Evolutionary conservation across 2,113 vertebrate genomes (phyloP).

Genomic region (Nematolebias whitei): DNA sequence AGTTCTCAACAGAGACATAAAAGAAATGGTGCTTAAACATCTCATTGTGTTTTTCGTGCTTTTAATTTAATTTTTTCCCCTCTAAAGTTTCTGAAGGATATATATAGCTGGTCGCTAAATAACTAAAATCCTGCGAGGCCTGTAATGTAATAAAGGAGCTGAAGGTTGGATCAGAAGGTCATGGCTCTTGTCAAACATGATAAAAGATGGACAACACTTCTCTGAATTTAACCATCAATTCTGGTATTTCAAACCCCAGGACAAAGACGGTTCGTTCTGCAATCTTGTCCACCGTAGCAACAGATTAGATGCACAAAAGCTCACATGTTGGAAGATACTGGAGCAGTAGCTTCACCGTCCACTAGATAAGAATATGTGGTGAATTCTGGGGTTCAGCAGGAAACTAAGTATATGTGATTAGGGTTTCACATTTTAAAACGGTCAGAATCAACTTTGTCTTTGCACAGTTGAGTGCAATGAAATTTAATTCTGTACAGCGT

Average conservation of each 20-base stretch:
- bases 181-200: slow-evolving; percentile 2
- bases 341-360: background rate
- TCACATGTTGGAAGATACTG: background rate
- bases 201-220: slow-evolving; percentile 11
- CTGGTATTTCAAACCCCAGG: slow-evolving; percentile 1
- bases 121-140: background rate
- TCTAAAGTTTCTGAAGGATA: slow-evolving; percentile 16
- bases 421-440: no score
- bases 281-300: background rate
- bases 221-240: slow-evolving; percentile 11
- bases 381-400: background rate
- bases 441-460: no score
- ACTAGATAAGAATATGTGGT: background rate
- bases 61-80: background rate
- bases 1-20: slow-evolving; percentile 3
- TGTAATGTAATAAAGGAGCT: slow-evolving; percentile 4
- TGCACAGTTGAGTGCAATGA: no score
- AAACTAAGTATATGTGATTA: background rate
- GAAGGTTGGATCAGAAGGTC: slow-evolving; percentile 12
- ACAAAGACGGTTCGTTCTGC: background rate
- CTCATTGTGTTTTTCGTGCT: slow-evolving; percentile 4
- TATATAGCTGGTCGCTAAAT: background rate
- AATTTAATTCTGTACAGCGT: no score
- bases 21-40: background rate
- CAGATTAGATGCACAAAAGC: background rate